These are phyloP conservation scores for Brachyalestes nurse DNA, from an alignment of 2,797 vertebrate genomes.

Conservation along the genomic window DNA sequence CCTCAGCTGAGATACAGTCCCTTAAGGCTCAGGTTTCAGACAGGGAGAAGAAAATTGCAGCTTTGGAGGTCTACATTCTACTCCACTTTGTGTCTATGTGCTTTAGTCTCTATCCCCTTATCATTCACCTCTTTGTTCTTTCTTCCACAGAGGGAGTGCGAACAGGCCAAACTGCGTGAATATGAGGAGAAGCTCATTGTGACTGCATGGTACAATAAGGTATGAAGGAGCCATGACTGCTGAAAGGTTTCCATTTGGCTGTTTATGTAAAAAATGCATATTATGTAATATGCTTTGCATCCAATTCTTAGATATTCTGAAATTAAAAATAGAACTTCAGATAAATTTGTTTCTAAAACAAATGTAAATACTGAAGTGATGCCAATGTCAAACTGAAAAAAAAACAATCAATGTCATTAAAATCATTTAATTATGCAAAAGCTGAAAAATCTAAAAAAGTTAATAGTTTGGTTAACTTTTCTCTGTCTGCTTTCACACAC, in stretches of 20 bases:
- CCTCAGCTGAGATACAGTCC: constrained; percentile 93
- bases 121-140: not conserved
- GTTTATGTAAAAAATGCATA: not conserved
- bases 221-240: constrained; percentile 59
- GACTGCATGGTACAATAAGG: constrained; percentile 98
- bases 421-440: too few species aligned
- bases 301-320: too few species aligned
- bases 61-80: constrained; percentile 84
- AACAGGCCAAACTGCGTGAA: constrained; percentile 90
- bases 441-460: too few species aligned
- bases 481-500: constrained; percentile 19
- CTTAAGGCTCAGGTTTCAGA: constrained; percentile 89
- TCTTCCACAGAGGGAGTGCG: constrained; percentile 85
- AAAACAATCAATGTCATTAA: too few species aligned
- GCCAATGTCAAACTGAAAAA: too few species aligned
- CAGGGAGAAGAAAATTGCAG: constrained; percentile 89
- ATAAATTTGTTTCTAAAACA: too few species aligned
- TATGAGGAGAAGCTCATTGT: constrained; percentile 97
- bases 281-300: too few species aligned
- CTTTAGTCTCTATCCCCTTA: not conserved
- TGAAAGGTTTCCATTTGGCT: not conserved
- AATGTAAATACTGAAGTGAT: too few species aligned
- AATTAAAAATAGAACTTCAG: too few species aligned
- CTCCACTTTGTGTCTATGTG: not conserved
- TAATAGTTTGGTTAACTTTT: too few species aligned